A percentile compares a stretch with the other conserved stretches of the same genome.
Evolutionary conservation across 2,797 vertebrate genomes (phyloP).

Genomic region (Nyctalus aviator): DNA sequence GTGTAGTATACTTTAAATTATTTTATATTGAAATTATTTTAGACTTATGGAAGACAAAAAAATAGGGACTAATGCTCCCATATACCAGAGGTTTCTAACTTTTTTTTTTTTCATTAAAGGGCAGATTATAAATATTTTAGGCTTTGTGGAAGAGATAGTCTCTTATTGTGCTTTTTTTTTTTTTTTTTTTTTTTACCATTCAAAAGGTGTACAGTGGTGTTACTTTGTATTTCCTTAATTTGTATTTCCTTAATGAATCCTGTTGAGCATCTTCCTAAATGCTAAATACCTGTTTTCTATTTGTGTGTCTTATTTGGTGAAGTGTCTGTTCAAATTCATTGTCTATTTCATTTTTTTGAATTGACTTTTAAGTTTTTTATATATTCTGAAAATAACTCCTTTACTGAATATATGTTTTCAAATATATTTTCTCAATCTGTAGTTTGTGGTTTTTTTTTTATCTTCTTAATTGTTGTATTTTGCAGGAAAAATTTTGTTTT

Average conservation of each 20-base stretch:
- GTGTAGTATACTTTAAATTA: background rate
- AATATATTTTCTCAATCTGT: background rate
- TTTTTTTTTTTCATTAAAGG: background rate
- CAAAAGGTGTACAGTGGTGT: background rate
- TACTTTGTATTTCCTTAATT: background rate
- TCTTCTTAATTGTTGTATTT: background rate
- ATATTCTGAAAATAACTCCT: background rate
- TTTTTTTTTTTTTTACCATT: background rate
- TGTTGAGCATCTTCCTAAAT: background rate
- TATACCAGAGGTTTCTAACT: background rate
- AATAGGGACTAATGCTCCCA: background rate
- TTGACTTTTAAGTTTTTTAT: background rate
- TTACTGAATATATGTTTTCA: background rate
- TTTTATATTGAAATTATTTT: background rate
- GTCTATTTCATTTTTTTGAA: background rate
- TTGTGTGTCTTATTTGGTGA: background rate
- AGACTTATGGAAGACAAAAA: background rate
- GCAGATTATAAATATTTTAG: background rate
- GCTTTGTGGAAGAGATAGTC: background rate
- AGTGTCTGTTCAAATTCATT: background rate
- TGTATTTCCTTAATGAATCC: background rate
- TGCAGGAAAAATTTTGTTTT: background rate
- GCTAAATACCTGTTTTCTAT: background rate
- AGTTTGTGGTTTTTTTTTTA: background rate
- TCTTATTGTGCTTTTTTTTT: background rate